Conservation (phyloP, 2,113 vertebrate species). For the Lepus timidus region DNA sequence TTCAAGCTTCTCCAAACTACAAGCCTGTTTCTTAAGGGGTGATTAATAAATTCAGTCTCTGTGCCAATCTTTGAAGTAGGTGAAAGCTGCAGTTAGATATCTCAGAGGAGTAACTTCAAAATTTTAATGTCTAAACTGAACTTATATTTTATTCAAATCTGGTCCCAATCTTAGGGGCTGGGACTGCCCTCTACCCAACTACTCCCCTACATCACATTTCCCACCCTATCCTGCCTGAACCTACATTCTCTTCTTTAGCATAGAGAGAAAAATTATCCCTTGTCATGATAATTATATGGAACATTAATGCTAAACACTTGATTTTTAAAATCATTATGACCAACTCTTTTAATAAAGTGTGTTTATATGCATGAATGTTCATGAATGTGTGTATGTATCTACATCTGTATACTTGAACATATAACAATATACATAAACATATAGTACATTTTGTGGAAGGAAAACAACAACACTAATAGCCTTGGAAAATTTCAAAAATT, state of each 20-base stretch:
- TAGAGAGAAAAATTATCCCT: neutral
- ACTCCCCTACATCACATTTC: neutral
- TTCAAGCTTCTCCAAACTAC: neutral
- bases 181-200: neutral
- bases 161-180: neutral
- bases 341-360: neutral
- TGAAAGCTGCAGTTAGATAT: neutral
- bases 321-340: neutral
- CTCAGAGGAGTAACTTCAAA: neutral
- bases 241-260: neutral
- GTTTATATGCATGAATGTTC: neutral
- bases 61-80: neutral
- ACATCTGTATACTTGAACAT: neutral
- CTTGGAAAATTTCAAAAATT: neutral
- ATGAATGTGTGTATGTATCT: neutral
- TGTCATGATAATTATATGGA: neutral
- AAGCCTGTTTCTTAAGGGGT: constrained; percentile 22
- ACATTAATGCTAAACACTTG: neutral
- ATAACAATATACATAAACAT: neutral
- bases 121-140: neutral
- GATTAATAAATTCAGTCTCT: neutral
- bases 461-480: neutral
- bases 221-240: neutral
- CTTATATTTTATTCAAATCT: neutral
- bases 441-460: neutral